Base-by-base conservation (phyloP, 2,797 vertebrate genomes). In the Coregonus suidteri region DNA sequence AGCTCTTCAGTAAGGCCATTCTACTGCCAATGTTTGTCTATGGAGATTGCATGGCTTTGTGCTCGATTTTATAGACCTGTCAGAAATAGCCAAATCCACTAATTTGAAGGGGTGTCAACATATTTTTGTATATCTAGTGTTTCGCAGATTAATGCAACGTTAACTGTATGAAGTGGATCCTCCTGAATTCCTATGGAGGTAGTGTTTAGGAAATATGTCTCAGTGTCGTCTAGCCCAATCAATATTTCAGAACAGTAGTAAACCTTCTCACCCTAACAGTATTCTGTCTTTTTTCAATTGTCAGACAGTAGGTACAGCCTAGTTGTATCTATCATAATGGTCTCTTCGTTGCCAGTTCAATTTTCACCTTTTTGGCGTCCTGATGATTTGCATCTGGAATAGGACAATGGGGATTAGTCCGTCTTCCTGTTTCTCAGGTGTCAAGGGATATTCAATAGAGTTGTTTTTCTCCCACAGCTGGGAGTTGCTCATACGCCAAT, bases 321-420 rank as follows among this genome's bases (percentile, higher is more conserved):
- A 54, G 41, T 3, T 4, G 35, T 41, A 30, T 65, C 37, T 66
- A 83, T 82, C 76, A 73, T 66, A 65, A 62, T 70, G 59, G 31
- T 52, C 35, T 52, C 81, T 81, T 41, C 66, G 56, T 54, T 76
- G 68, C 70, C 67, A 74, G 67, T 76, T 64, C 70, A 72, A 52
- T 72, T 72, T 18, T 66, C 68, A 18, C 6, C 4, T 78, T 35
- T 52, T 72, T 76, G 83, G 81, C 68, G 67, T 81, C 74, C 77
- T 41, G 77, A 9, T 69, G 14, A 73, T 79, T 37, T 56, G 20
- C 41, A n/a, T 76, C 62, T 64, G 84, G 51, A 77, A 47, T 16
- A 70, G n/a, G 74, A 75, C 70, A 69, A 73, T 54, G 20, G 52
- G 53, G 67, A 41, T 68, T 11, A 37, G 31, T 7, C 41, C 76